Evolutionary conservation across 1,140 invertebrate genomes (phyloP), one percentile per base, ranked within the genome.

Genomic region (Propsilocerus akamusi): DNA sequence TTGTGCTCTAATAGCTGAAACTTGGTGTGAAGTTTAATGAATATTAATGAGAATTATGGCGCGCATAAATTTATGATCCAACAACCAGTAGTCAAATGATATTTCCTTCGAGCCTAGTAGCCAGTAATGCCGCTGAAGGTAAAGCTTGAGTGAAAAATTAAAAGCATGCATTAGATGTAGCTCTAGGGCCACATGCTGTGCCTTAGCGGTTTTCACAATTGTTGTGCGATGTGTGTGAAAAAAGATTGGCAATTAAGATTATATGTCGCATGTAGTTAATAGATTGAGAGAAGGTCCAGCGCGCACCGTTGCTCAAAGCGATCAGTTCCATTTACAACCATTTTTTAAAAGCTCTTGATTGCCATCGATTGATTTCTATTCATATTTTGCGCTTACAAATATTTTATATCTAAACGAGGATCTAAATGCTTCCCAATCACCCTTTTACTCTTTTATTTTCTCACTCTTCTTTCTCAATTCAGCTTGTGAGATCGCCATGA

Each of bases 371-470:
- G n/a, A 11, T 30, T 30, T 30, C 28, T 6, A n/a, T 30, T 8
- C n/a, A 2, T 30, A n/a, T n/a, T n/a, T n/a, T n/a, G n/a, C n/a
- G n/a, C 11, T 10, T 7, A 30, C 2, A 30, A 2, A 30, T 30
- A 30, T 30, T 30, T 30, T 30, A n/a, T n/a, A 3, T 10, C 28
- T 30, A 30, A 30, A 30, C 3, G 6, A 20, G 34, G 22, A 41
- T 41, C n/a, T 30, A 30, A 30, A 17, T 41, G 14, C 22, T 20
- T 30, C 34, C 17, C 22, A n/a, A 8, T 8, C 28, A 41, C 17
- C 34, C 34, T 41, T 41, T 41, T 41, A 41, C 34, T 41, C 22
- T 41, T 41, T 20, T 41, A 20, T 37, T n/a, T n/a, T 37, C 32
- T 41, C 14, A 20, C 34, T 8, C 17, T 14, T 41, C 34, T 20